Base-by-base conservation (phyloP, 2,113 vertebrate species). In the Rhinolophus ferrumequinum region DNA sequence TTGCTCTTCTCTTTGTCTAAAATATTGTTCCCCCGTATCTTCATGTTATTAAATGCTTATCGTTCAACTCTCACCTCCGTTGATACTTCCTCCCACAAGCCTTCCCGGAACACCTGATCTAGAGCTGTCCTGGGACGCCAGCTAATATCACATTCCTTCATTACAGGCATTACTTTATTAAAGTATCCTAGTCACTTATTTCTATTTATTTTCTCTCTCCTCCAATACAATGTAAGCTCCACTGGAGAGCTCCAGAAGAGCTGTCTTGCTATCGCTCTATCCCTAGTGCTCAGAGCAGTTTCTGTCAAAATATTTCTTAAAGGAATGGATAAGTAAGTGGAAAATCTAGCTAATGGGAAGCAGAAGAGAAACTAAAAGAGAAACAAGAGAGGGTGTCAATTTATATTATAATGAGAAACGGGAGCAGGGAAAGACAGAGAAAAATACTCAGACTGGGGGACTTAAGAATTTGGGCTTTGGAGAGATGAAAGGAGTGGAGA, bases 301-400 rank as follows among this genome's bases (percentile, higher is more conserved):
- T 80, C 30, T 86, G 52, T 66, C 86, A 83, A 67, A 70, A 91
- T 87, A 47, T 82, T 73, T 90, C 72, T 19, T 84, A 80, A 93
- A 66, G 66, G 75, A 75, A 76, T 90, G 66, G 56, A 66, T 88
- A 77, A 93, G 41, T 88, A 77, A 93, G 41, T 80, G 21, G 70
- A 75, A 95, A 80, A 83, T 83, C 44, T 80, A 83, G 19, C 72
- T 94, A 52, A 60, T 44, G 75, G 24, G 35, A 86, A 88, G 18
- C 82, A 94, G 47, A 58, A 72, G 24, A 90, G 38, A 88, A 64
- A 21, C 67, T 67, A n/a, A 80, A 77, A 60, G 64, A 72, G n/a
- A 85, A 67, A 88, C 60, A 33, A 88, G 56, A 64, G 33, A 69
- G 18, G 13, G 3, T 66, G n/a, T 35, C 44, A 38, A 19, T 96